Percentiles rank a stretch among this genome's conserved stretches.
Evolutionary conservation across 2,888 invertebrate genomes (phyloP).

Genomic region (Cantharis lateralis): DNA sequence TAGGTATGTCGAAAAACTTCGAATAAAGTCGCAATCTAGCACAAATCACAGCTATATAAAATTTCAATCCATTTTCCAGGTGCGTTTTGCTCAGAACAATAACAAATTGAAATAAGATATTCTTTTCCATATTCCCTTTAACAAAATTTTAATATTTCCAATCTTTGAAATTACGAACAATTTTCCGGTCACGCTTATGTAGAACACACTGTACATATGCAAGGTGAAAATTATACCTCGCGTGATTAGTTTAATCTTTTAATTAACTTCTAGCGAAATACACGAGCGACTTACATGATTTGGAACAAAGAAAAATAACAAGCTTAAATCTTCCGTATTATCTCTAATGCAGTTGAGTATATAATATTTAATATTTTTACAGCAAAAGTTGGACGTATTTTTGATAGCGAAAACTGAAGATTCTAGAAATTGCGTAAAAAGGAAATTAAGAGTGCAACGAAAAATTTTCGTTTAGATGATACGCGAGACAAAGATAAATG

Average conservation of each 20-base stretch:
- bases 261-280: neutral
- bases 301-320: neutral
- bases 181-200: too few relatives aligned
- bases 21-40: too few relatives aligned
- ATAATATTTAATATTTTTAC: neutral
- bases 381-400: neutral
- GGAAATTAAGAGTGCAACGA: neutral
- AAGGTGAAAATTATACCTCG: neutral
- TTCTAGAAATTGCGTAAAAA: neutral
- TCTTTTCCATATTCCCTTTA: too few relatives aligned
- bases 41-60: too few relatives aligned
- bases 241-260: neutral
- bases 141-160: too few relatives aligned
- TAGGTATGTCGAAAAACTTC: too few relatives aligned
- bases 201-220: neutral
- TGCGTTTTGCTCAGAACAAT: too few relatives aligned
- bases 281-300: neutral
- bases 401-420: neutral
- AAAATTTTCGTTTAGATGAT: neutral
- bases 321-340: neutral
- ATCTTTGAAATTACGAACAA: too few relatives aligned
- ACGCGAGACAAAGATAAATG: slow-evolving; percentile 2
- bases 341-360: neutral
- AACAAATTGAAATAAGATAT: too few relatives aligned
- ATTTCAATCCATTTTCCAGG: too few relatives aligned